phyloP scores from a whole-genome alignment of 2,113 vertebrate genomes.

The Oxyruncus cristatus region DNA sequence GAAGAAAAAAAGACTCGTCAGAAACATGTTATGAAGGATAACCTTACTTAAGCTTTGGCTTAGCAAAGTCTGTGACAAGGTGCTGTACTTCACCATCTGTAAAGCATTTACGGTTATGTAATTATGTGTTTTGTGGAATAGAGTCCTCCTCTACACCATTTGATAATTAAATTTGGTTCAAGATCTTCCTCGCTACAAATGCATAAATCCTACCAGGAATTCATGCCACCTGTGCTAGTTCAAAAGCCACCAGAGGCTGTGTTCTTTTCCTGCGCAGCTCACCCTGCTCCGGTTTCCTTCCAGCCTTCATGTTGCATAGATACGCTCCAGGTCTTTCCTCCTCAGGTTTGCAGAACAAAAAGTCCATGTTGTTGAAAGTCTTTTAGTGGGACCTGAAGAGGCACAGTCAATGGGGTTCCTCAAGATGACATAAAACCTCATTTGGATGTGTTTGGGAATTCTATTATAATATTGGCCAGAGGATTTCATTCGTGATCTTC shows the following conservation, averaged over 20 bases:
- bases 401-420: not conserved
- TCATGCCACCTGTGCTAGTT: slow-evolving; percentile 9
- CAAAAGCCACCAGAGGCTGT: not conserved
- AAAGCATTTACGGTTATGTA: not conserved
- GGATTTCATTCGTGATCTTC: not conserved
- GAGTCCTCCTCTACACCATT: not conserved
- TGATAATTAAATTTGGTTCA: not conserved
- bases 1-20: not conserved
- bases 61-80: not conserved
- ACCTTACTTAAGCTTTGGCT: not conserved
- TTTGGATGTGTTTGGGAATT: not conserved
- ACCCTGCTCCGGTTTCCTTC: not conserved
- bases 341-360: not conserved
- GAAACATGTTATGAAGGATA: not conserved
- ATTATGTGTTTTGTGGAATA: not conserved
- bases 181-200: not conserved
- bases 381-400: not conserved
- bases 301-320: not conserved
- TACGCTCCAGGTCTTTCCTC: not conserved
- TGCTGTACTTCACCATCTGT: not conserved
- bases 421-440: not conserved
- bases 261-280: not conserved
- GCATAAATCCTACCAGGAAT: not conserved
- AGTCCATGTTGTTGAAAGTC: not conserved
- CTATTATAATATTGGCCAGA: not conserved